Conservation (phyloP, 2,888 invertebrate genomes). For the Pristionchus fissidentatus region DNA sequence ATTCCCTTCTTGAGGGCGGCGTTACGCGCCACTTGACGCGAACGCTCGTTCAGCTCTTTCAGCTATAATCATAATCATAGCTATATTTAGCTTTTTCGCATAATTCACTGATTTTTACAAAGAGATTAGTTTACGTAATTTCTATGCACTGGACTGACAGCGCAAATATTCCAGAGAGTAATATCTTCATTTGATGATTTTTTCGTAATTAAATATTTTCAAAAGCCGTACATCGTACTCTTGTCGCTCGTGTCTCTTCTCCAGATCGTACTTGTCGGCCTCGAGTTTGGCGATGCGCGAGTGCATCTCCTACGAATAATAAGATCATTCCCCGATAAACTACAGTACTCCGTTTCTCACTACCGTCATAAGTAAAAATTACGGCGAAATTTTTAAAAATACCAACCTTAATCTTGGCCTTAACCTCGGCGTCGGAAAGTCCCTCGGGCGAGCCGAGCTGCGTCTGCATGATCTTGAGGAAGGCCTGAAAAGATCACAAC, state of each 20-base stretch:
- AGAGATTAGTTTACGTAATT: not conserved
- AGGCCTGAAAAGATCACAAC: constrained; percentile 49
- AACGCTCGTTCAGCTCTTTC: constrained; percentile 75
- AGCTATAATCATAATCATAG: constrained; percentile 69
- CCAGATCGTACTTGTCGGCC: constrained; percentile 74
- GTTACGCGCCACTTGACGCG: constrained; percentile 72
- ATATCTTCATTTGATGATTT: too few relatives aligned
- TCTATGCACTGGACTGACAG: not conserved
- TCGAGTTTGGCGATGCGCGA: constrained; percentile 73
- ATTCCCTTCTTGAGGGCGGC: constrained; percentile 70
- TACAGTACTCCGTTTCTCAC: not conserved
- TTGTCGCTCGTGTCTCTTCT: constrained; percentile 74
- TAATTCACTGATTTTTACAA: not conserved
- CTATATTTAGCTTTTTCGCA: not conserved
- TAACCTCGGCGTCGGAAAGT: constrained; percentile 63
- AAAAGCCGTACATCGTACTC: constrained; percentile 69
- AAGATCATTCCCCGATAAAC: not conserved
- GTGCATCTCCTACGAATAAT: constrained; percentile 67
- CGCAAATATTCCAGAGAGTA: not conserved
- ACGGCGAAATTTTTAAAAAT: not conserved
- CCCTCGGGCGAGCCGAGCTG: constrained; percentile 55
- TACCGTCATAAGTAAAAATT: not conserved
- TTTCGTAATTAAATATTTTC: not conserved
- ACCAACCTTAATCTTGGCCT: constrained; percentile 63
- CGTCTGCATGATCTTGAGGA: constrained; percentile 60